These are phyloP conservation scores for Meles meles DNA, from an alignment of 2,113 vertebrate species.

Conservation along the genomic window DNA sequence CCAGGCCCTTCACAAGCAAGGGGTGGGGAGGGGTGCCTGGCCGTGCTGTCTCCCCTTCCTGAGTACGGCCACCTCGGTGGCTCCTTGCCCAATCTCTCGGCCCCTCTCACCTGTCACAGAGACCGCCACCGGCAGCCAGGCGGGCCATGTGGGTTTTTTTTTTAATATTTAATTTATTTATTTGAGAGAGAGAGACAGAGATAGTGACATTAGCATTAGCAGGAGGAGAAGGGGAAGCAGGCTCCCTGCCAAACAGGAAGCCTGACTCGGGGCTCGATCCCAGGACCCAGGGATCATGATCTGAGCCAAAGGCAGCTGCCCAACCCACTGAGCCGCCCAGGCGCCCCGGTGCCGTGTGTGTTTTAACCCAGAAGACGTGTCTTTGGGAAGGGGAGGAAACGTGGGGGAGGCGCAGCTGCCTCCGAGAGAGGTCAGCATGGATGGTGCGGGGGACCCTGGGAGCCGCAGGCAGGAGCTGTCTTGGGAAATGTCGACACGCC, in stretches of 20 bases:
- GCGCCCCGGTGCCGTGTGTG: accelerated
- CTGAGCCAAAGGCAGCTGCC: too few species aligned
- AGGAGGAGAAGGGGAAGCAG: too few species aligned
- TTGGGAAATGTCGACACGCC: background rate
- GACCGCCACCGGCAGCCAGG: accelerated
- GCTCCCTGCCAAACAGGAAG: too few species aligned
- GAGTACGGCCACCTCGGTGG: accelerated
- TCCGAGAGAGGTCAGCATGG: accelerated
- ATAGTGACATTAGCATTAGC: too few species aligned
- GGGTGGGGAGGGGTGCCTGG: background rate
- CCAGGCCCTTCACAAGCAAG: background rate
- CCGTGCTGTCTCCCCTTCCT: background rate
- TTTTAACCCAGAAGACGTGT: too few species aligned
- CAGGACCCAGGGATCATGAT: too few species aligned
- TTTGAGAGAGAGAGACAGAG: too few species aligned
- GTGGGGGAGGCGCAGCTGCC: accelerated
- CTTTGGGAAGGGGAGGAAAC: background rate
- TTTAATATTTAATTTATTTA: too few species aligned
- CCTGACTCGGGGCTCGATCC: too few species aligned
- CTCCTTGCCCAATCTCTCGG: background rate
- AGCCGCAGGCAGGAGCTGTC: background rate
- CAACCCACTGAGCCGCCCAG: too few species aligned
- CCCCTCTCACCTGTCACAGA: background rate
- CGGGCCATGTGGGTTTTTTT: accelerated
- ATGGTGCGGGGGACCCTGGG: background rate